Evolutionary conservation across 30 jellyfish, hydroid and myxozoan species (phyloP).

Genomic region (Turritopsis dohrnii): DNA sequence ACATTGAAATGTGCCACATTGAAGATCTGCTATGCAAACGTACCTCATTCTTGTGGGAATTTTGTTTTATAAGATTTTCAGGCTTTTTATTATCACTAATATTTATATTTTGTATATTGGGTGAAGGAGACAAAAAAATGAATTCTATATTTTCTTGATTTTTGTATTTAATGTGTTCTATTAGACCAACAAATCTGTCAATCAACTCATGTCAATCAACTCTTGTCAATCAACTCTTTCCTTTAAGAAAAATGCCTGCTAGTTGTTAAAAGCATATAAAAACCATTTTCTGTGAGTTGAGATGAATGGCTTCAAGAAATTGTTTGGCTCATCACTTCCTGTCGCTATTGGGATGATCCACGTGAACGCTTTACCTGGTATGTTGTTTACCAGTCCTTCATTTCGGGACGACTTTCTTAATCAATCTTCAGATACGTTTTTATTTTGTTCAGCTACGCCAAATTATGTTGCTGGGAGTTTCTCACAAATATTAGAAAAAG

Average conservation of each 20-base stretch:
- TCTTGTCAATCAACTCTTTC: background rate
- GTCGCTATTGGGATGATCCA: conserved; percentile 77
- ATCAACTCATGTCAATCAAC: background rate
- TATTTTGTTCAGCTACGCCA: conserved; percentile 51
- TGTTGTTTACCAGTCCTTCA: background rate
- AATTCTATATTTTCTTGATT: background rate
- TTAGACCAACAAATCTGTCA: background rate
- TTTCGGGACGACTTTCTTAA: background rate
- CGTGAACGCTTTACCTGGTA: conserved; percentile 74
- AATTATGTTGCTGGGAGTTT: conserved; percentile 28
- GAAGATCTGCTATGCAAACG: background rate
- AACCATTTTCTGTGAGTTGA: background rate
- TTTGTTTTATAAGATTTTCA: background rate
- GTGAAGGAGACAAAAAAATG: background rate
- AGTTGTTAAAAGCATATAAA: background rate
- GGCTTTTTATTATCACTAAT: background rate
- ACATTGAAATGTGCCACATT: background rate
- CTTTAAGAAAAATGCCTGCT: background rate
- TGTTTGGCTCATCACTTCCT: conserved; percentile 28
- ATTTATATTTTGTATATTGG: background rate
- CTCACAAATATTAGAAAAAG: conserved; percentile 34
- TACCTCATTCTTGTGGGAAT: background rate
- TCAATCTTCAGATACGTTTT: too few species aligned
- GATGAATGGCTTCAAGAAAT: conserved; percentile 8
- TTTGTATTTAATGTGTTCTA: too few species aligned